Base-by-base conservation (phyloP, 2,113 vertebrate species). In the Girardinichthys multiradiatus region DNA sequence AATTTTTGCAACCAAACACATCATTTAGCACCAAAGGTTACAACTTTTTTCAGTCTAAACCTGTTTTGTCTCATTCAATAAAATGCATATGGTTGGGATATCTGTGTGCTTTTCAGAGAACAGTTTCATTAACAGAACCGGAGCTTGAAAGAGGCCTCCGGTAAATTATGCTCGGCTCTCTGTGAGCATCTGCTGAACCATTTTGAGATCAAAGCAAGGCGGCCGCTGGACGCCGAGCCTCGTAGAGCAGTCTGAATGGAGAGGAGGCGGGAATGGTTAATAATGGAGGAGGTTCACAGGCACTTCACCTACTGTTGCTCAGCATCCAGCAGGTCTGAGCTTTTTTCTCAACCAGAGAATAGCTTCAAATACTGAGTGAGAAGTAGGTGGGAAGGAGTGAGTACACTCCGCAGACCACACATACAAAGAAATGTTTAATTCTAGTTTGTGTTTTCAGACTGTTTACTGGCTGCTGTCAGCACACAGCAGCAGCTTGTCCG, bases 261-360 rank as follows among this genome's bases (percentile, higher is more conserved):
- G 60, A 64, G 67, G 74, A 58, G 67, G 68, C 29, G 61, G 0
- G 57, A 64, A 8, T 12, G 64, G 81, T 83, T 64, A 83, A 87
- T 83, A 81, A 79, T 79, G 62, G 68, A 85, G 66, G 82, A 65
- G 61, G 76, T 71, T 74, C 73, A 27, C 39, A 60, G 48, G 37
- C 65, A 7, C 29, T 63, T 70, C 72, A 51, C 68, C 76, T 39
- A 48, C 86, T 48, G 37, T 0, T 57, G 74, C 61, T 72, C 11
- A 2, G 58, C 1, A 39, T 69, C 81, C 64, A 64, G 39, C 60
- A 35, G 63, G 72, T 62, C 64, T n/a, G n/a, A n/a, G n/a, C n/a
- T n/a, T n/a, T n/a, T n/a, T n/a, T n/a, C n/a, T 60, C 42, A 59
- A 69, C 0, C 2, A 28, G 72, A 54, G 33, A 57, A 65, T n/a